These are phyloP conservation scores for Pterobdella sp. DNA, from an alignment of 2,888 invertebrate species.

Conservation along the genomic window DNA sequence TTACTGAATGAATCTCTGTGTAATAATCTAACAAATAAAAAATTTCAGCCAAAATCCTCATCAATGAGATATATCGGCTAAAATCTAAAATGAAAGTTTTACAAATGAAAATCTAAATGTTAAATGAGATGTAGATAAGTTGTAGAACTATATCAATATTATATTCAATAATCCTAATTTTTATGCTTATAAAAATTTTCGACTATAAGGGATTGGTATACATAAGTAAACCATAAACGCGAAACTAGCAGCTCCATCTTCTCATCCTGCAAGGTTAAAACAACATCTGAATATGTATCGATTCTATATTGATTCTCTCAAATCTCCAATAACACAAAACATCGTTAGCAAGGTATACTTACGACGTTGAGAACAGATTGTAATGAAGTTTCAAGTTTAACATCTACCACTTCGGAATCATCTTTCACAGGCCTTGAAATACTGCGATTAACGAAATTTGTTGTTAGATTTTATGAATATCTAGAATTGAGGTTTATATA, in stretches of 20 bases:
- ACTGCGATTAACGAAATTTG: too few relatives aligned
- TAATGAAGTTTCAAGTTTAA: constrained; percentile 20
- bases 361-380: constrained; percentile 31
- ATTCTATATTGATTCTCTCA: background rate
- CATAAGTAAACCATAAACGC: constrained; percentile 40
- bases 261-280: constrained; percentile 36
- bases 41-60: too few relatives aligned
- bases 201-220: constrained; percentile 24
- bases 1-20: background rate
- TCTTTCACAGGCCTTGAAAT: constrained; percentile 22
- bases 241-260: constrained; percentile 39
- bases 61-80: too few relatives aligned
- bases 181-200: background rate
- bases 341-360: background rate
- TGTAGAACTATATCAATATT: background rate
- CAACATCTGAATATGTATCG: background rate
- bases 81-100: too few relatives aligned
- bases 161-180: background rate
- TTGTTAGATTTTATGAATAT: too few relatives aligned
- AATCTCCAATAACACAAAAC: background rate
- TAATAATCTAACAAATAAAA: background rate
- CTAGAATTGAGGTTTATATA: too few relatives aligned
- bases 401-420: constrained; percentile 19
- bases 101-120: too few relatives aligned
- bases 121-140: background rate